Percentiles rank a stretch among this genome's conserved stretches.
Conservation (phyloP, 2,888 invertebrate species). For the Drosophila siamana region DNA sequence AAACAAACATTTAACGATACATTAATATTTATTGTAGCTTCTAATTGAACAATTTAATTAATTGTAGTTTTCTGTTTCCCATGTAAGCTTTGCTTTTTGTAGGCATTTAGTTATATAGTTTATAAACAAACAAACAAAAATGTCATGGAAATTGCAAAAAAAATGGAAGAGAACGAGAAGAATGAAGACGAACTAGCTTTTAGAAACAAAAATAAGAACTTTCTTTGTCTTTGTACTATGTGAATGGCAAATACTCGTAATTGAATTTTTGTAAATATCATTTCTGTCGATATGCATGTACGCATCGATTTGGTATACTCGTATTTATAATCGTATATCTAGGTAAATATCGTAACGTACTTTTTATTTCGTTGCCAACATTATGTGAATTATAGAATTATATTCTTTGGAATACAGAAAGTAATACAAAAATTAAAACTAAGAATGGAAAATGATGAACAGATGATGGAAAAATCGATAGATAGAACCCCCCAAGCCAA, state of each 20-base stretch:
- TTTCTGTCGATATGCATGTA: slow-evolving; percentile 39
- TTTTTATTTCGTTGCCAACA: slow-evolving; percentile 73
- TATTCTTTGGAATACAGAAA: slow-evolving; percentile 26
- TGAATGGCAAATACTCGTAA: slow-evolving; percentile 62
- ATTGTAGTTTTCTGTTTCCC: slow-evolving; percentile 65
- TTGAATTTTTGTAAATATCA: slow-evolving; percentile 61
- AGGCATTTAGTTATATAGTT: slow-evolving; percentile 77
- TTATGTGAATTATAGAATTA: slow-evolving; percentile 56
- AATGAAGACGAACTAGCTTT: slow-evolving; percentile 50
- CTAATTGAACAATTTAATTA: slow-evolving; percentile 59
- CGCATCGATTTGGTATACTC: slow-evolving; percentile 24
- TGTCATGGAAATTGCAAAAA: slow-evolving; percentile 5
- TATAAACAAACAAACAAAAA: slow-evolving; percentile 33
- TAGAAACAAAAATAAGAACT: slow-evolving; percentile 42
- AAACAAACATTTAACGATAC: slow-evolving; percentile 30
- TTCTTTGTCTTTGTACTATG: slow-evolving; percentile 43
- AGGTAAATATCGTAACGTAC: slow-evolving; percentile 21
- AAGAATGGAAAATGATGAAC: not conserved
- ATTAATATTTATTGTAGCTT: slow-evolving; percentile 74
- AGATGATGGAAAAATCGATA: slow-evolving; percentile 20
- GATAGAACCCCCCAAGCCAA: slow-evolving; percentile 63
- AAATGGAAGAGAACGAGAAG: not conserved
- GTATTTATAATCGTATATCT: slow-evolving; percentile 26
- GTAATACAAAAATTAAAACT: not conserved
- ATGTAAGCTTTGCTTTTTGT: slow-evolving; percentile 74